phyloP scores from a whole-genome alignment of 92 coral and sea anemone genomes.

The Porites cylindrica region DNA sequence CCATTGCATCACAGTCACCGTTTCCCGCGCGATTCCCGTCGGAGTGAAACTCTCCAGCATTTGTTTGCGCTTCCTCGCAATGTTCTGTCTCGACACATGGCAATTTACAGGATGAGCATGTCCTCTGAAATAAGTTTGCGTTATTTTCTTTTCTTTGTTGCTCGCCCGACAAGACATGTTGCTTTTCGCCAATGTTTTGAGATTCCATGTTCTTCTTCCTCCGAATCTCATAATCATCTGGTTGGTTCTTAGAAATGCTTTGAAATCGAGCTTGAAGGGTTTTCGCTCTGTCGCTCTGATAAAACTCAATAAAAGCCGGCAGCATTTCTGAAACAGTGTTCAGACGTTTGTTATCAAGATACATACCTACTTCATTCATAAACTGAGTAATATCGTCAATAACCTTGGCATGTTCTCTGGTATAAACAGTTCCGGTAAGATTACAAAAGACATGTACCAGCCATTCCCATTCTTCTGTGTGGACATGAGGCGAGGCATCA shows the following conservation, averaged over 20 bases:
- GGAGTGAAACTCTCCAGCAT: neutral
- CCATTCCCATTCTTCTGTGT: constrained; percentile 3
- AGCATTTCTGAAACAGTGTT: neutral
- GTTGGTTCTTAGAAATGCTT: neutral
- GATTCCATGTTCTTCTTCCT: neutral
- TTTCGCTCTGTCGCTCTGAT: constrained; percentile 16
- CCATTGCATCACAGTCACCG: neutral
- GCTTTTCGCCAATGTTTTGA: too few species aligned
- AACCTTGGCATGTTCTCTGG: constrained; percentile 14
- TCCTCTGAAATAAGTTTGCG: neutral
- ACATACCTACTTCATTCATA: neutral
- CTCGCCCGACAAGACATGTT: neutral
- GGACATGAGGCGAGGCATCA: neutral
- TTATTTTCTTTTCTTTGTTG: neutral
- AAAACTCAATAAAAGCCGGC: neutral
- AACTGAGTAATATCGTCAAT: constrained; percentile 4
- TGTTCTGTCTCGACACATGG: neutral
- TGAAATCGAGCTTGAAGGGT: neutral
- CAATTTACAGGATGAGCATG: neutral
- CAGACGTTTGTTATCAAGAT: neutral
- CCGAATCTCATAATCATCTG: neutral
- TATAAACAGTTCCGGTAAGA: constrained; percentile 1
- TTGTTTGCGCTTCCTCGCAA: too few species aligned
- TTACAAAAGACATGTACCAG: neutral
- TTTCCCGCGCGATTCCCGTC: too few species aligned